Base-by-base conservation (phyloP, 2,888 invertebrate species). In the Fabriciana adippe region DNA sequence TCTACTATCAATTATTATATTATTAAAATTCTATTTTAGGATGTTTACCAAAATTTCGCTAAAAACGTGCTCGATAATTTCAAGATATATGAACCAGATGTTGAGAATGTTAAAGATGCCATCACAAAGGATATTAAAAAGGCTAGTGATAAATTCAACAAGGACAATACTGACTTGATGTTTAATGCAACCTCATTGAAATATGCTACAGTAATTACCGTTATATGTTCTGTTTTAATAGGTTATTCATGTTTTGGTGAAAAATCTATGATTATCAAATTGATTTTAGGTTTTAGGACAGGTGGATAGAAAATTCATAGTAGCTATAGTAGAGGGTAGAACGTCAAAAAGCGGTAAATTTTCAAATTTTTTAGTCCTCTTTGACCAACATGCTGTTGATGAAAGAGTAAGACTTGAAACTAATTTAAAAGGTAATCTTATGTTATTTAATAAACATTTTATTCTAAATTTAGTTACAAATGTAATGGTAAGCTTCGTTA, bases 361-460 rank as follows among this genome's bases (percentile, higher is more conserved):
- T 65, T 89, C 81, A 21, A 85, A 93, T 73, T 85, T 93, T 67
- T 79, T 97, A 21, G 90, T 96, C 47, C 78, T 96, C 47, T 95
- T 97, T 83, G 98, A 98, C 88, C 98, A 97, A 86, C 98, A 98
- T 88, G 97, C 97, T 54, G 96, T 96, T 41, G 95, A 97, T 84
- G 98, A 98, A 89, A 93, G 98, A 81, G 94, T 97, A 71, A 92
- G 95, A 70, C 91, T 97, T 56, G 97, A 98, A 87, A 86, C 90
- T 67, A 93, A 97, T 69, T 88, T 95, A 70, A 79, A 89, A 82
- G 94, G 96, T 95, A 41, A n/a, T n/a, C n/a, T n/a, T n/a, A n/a
- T n/a, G n/a, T n/a, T n/a, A n/a, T n/a, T n/a, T n/a, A n/a, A n/a
- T n/a, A 54, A 5, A 41, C 6, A 31, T 35, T 35, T 53, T 45